Percentiles rank a stretch among this genome's conserved stretches.
These are phyloP conservation scores for Hippocampus guttulatus DNA, from an alignment of 2,113 vertebrate genomes.

Conservation along the genomic window DNA sequence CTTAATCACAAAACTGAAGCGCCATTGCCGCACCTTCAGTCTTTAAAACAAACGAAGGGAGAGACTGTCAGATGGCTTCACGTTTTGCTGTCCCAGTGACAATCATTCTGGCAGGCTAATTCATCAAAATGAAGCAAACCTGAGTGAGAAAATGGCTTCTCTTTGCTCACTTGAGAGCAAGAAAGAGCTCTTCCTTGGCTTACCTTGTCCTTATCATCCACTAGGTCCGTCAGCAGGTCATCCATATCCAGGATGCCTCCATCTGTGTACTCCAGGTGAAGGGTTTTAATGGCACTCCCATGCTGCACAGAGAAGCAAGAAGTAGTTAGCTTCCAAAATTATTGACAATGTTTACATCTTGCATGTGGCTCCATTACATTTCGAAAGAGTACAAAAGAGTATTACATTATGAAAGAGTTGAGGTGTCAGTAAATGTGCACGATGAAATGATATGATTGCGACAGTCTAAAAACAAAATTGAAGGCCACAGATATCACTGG, in stretches of 20 bases:
- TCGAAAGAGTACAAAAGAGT: too few relatives aligned
- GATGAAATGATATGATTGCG: too few relatives aligned
- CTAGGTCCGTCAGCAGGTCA: constrained; percentile 85
- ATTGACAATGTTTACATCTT: not conserved
- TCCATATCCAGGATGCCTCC: constrained; percentile 93
- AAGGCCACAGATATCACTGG: too few relatives aligned
- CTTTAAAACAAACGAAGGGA: not conserved
- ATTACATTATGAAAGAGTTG: too few relatives aligned
- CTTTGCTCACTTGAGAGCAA: not conserved
- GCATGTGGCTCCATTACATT: too few relatives aligned
- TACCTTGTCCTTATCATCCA: constrained; percentile 95
- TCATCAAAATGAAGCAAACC: not conserved
- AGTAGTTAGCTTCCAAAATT: not conserved
- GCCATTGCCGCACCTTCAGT: not conserved
- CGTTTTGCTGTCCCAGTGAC: not conserved
- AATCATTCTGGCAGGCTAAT: not conserved
- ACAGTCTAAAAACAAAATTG: too few relatives aligned
- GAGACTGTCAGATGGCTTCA: too few relatives aligned
- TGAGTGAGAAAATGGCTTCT: not conserved
- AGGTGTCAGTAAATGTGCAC: too few relatives aligned
- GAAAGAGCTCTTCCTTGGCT: constrained; percentile 7
- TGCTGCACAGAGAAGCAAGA: constrained; percentile 61
- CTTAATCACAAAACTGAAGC: constrained; percentile 13
- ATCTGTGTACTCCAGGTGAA: constrained; percentile 86
- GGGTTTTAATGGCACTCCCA: constrained; percentile 77